These are phyloP conservation scores for Thecocarcelia acutangulata DNA, from an alignment of 2,888 invertebrate species.

Conservation along the genomic window DNA sequence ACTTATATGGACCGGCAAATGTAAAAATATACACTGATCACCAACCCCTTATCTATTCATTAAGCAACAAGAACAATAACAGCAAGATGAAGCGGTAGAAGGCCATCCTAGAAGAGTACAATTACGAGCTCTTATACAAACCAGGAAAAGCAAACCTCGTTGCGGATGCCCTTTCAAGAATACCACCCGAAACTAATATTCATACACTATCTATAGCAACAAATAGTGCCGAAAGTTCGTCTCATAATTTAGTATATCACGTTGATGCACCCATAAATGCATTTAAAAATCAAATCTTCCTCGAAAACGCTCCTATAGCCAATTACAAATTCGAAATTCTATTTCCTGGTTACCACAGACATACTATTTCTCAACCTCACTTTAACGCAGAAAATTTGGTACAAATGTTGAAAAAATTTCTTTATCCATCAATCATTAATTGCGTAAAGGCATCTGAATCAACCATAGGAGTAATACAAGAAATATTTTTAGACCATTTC, in stretches of 20 bases:
- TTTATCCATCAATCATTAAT: too few species aligned
- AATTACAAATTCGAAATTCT: too few species aligned
- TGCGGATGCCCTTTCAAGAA: slow-evolving; percentile 55
- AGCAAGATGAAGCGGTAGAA: slow-evolving; percentile 3
- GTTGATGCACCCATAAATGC: slow-evolving; percentile 10
- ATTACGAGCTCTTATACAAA: slow-evolving; percentile 4
- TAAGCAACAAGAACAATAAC: slow-evolving; percentile 11
- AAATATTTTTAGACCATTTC: slow-evolving; percentile 13
- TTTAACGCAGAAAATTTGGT: not conserved
- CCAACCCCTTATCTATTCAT: slow-evolving; percentile 4
- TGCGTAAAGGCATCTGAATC: not conserved
- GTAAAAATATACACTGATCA: slow-evolving; percentile 8
- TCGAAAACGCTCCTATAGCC: not conserved
- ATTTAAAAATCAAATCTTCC: slow-evolving; percentile 42
- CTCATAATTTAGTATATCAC: not conserved
- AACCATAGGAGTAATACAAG: slow-evolving; percentile 4
- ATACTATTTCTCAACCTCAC: not conserved
- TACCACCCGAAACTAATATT: slow-evolving; percentile 8
- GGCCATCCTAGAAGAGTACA: slow-evolving; percentile 45
- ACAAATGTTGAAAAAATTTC: not conserved
- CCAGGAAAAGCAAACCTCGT: slow-evolving; percentile 38
- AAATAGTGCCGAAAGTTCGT: slow-evolving; percentile 16
- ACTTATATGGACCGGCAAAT: slow-evolving; percentile 18
- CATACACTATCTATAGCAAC: slow-evolving; percentile 15
- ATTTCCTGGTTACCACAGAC: not conserved